A percentile compares a stretch with the other conserved stretches of the same genome.
Conservation (phyloP, 2,113 vertebrate genomes). For the Nothocercus julius region DNA sequence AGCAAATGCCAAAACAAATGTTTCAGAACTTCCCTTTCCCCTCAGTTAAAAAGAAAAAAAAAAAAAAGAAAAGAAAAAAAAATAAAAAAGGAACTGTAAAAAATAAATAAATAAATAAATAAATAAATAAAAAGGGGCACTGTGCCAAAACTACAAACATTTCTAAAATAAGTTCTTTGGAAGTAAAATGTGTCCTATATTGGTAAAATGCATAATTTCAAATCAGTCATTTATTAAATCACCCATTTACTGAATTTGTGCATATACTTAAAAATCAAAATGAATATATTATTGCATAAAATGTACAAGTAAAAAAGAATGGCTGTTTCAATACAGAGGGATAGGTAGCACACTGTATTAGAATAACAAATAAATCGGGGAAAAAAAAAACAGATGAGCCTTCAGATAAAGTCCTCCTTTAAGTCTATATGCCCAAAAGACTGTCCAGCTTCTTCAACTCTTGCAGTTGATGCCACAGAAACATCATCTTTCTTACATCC, state of each 20-base stretch:
- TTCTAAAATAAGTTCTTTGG: not conserved
- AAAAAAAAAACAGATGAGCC: not conserved
- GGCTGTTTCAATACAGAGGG: not conserved
- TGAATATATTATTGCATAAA: not conserved
- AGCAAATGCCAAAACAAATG: slow-evolving; percentile 45
- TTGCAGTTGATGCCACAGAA: not conserved
- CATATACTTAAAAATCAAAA: not conserved
- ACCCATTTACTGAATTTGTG: not conserved
- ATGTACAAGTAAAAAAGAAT: not conserved
- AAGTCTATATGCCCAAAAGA: not conserved
- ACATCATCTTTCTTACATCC: not conserved
- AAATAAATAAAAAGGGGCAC: not conserved
- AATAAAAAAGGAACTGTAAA: too few species aligned
- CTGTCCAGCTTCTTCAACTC: not conserved
- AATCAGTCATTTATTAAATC: not conserved
- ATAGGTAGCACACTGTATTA: not conserved
- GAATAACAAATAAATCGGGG: not conserved
- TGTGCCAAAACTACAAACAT: not conserved
- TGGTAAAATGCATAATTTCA: not conserved
- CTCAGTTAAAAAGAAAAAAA: not conserved
- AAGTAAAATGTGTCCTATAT: not conserved
- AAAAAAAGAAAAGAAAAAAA: not conserved
- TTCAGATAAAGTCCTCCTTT: not conserved
- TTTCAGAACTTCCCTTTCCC: not conserved
- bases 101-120: too few species aligned